A percentile compares a stretch with the other conserved stretches of the same genome.
Evolutionary conservation across 2,797 vertebrate genomes (phyloP).

Genomic region (Syngnathus acus): DNA sequence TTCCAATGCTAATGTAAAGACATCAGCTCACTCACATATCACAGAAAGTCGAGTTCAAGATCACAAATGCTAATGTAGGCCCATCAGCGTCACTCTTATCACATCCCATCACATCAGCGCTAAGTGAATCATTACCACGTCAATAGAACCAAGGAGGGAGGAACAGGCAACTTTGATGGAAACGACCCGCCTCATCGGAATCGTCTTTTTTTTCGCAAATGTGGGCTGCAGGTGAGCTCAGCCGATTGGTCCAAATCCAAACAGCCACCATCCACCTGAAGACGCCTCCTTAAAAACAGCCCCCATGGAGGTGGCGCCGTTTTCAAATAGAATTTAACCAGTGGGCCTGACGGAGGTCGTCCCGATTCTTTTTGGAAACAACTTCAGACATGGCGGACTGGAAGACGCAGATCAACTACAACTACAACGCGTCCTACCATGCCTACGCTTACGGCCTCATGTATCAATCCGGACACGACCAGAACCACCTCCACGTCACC

Average conservation of each 20-base stretch:
- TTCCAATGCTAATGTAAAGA: constrained; percentile 30
- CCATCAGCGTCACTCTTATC: constrained; percentile 34
- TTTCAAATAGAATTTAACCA: neutral
- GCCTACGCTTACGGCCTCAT: constrained; percentile 62
- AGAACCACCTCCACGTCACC: constrained; percentile 34
- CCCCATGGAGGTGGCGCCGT: no score
- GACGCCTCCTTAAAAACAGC: neutral
- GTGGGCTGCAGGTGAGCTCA: neutral
- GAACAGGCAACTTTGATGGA: constrained; percentile 20
- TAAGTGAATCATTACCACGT: constrained; percentile 51
- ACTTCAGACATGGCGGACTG: constrained; percentile 64
- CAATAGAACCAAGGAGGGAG: constrained; percentile 24
- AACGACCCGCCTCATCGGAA: constrained; percentile 25
- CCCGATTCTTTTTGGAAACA: neutral
- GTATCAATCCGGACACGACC: constrained; percentile 55
- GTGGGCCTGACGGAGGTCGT: no score
- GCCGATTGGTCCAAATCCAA: constrained; percentile 2
- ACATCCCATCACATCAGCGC: constrained; percentile 22
- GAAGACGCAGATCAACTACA: constrained; percentile 62
- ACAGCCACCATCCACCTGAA: neutral
- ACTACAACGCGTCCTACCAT: constrained; percentile 61
- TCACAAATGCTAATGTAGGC: constrained; percentile 33
- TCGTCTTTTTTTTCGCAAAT: constrained; percentile 47
- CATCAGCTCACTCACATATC: neutral
- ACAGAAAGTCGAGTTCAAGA: constrained; percentile 9